Percentiles rank a stretch among this genome's conserved stretches.
Evolutionary conservation across 2,113 vertebrate genomes (phyloP).

Genomic region (Oryzias curvinotus): DNA sequence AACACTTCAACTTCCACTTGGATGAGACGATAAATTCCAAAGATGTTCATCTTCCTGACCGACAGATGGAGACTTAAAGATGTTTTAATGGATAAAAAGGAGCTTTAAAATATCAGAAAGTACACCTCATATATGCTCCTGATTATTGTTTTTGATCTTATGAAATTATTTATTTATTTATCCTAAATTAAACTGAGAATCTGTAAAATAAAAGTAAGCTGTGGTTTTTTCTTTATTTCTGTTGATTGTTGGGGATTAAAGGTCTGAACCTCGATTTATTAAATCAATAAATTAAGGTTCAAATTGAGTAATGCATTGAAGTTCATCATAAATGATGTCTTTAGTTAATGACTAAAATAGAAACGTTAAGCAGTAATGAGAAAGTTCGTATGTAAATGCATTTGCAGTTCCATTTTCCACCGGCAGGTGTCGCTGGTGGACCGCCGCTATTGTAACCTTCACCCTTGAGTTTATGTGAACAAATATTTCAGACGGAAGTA

Average conservation of each 20-base stretch:
- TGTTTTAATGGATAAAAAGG: no score
- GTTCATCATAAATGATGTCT: no score
- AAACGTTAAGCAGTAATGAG: background rate
- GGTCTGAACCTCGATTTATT: no score
- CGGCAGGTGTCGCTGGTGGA: background rate
- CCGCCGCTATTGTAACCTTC: background rate
- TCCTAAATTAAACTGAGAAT: fast-evolving
- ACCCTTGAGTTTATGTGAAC: background rate
- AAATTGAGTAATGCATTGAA: no score
- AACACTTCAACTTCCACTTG: no score
- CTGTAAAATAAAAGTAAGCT: background rate
- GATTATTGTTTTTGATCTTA: background rate
- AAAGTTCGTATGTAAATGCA: background rate
- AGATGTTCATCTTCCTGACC: no score
- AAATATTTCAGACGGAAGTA: background rate
- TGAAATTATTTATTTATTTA: conserved; percentile 12
- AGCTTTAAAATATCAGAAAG: background rate
- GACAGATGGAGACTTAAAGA: no score
- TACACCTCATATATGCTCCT: background rate
- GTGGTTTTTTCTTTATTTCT: background rate
- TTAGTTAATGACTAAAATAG: no score
- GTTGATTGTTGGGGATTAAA: no score
- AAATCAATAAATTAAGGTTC: no score
- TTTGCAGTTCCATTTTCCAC: background rate
- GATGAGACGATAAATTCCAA: no score